A percentile compares a stretch with the other conserved stretches of the same genome.
Evolutionary conservation across 92 coral and sea anemone genomes (phyloP).

Genomic region (Chrysogorgia sp.): DNA sequence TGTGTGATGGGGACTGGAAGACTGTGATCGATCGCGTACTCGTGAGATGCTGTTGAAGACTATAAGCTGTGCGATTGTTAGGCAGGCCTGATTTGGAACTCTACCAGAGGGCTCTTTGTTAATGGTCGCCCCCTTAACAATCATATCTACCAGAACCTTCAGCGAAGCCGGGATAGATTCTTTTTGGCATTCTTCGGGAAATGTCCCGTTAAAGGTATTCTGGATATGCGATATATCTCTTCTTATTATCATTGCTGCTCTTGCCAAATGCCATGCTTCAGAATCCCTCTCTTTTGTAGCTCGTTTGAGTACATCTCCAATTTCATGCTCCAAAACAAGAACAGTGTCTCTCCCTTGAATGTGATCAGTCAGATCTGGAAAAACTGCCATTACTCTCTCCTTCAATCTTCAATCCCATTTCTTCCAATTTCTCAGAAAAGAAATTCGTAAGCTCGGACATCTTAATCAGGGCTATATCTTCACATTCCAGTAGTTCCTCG

Average conservation of each 20-base stretch:
- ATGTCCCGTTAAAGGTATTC: conserved; percentile 58
- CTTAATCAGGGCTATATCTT: conserved; percentile 46
- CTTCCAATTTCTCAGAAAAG: conserved; percentile 29
- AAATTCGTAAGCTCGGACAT: conserved; percentile 54
- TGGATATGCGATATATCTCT: conserved; percentile 63
- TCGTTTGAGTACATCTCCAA: conserved; percentile 49
- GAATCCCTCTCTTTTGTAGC: conserved; percentile 53
- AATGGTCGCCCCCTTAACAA: conserved; percentile 51
- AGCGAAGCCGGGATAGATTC: conserved; percentile 56
- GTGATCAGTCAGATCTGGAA: conserved; percentile 44
- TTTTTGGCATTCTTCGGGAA: conserved; percentile 49
- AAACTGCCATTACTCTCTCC: conserved; percentile 19
- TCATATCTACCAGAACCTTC: conserved; percentile 49
- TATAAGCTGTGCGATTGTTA: conserved; percentile 66
- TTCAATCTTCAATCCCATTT: conserved; percentile 31
- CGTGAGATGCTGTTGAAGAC: conserved; percentile 56
- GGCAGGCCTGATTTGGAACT: conserved; percentile 73
- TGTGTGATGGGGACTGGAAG: conserved; percentile 21
- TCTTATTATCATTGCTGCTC: conserved; percentile 63
- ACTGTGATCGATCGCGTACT: not conserved
- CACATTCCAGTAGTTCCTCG: conserved; percentile 48
- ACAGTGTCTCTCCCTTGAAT: conserved; percentile 61
- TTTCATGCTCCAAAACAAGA: conserved; percentile 61
- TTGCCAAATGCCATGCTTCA: conserved; percentile 62
- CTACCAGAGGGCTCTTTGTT: conserved; percentile 24